Percentiles rank a stretch among this genome's conserved stretches.
Evolutionary conservation across 2,888 invertebrate genomes (phyloP).

Genomic region (Drosophila macrothrix): DNA sequence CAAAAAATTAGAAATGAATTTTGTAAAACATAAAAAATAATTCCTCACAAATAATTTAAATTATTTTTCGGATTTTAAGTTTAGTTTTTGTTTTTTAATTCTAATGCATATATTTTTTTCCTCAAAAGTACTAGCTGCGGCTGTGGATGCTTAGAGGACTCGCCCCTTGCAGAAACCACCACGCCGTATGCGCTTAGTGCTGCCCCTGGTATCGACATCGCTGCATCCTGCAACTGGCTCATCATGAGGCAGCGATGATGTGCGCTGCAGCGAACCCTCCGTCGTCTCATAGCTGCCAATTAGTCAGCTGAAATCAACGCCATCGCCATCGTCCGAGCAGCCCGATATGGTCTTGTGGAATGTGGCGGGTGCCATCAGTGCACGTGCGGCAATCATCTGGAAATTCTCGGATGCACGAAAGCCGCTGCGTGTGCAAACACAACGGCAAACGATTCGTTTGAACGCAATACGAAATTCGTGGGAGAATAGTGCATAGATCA

Average conservation of each 20-base stretch:
- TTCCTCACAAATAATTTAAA: neutral
- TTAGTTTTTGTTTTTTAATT: neutral
- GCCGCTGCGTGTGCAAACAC: conserved; percentile 88
- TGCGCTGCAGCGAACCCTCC: conserved; percentile 72
- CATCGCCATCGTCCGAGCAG: conserved; percentile 84
- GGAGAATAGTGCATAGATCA: conserved; percentile 97
- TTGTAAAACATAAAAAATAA: neutral
- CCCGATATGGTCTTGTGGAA: conserved; percentile 85
- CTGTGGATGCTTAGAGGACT: conserved; percentile 52
- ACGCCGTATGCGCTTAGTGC: conserved; percentile 64
- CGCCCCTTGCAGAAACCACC: conserved; percentile 81
- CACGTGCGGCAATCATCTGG: conserved; percentile 84
- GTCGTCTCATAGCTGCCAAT: conserved; percentile 73
- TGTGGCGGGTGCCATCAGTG: conserved; percentile 84
- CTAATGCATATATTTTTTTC: neutral
- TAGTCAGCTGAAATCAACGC: conserved; percentile 84
- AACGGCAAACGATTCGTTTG: conserved; percentile 95
- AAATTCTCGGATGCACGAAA: conserved; percentile 85
- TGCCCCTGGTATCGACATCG: conserved; percentile 30
- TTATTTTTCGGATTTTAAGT: neutral
- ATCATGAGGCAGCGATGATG: conserved; percentile 74
- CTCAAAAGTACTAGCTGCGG: neutral
- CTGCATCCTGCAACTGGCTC: conserved; percentile 7
- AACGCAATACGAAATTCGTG: conserved; percentile 98
- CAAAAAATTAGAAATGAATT: neutral